Percentiles rank a stretch among this genome's conserved stretches.
phyloP scores from a whole-genome alignment of 2,113 vertebrate genomes.

The Microcebus ravelobensis region DNA sequence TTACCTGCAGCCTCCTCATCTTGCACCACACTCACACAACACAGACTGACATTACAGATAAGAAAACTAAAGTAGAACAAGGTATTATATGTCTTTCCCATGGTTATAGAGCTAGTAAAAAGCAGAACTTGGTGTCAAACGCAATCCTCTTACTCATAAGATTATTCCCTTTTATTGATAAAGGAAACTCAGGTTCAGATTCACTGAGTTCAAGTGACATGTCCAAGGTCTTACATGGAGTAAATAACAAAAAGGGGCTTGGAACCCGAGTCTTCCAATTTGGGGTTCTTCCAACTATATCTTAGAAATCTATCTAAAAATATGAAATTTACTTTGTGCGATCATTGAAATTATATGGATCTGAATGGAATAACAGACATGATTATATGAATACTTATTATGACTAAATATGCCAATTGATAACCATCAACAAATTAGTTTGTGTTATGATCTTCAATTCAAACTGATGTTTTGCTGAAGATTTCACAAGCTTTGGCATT shows the following conservation, averaged over 20 bases:
- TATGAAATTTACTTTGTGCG: conserved; percentile 10
- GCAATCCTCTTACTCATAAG: not conserved
- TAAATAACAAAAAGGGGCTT: not conserved
- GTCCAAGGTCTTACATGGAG: not conserved
- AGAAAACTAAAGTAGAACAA: conserved; percentile 18
- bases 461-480: conserved; percentile 22
- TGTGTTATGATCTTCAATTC: conserved; percentile 20
- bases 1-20: not conserved
- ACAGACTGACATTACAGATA: not conserved
- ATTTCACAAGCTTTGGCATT: conserved; percentile 44
- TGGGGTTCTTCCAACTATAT: not conserved
- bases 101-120: not conserved
- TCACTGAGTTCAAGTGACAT: not conserved
- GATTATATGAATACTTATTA: conserved; percentile 16
- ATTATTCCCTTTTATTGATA: not conserved
- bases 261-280: not conserved
- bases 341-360: conserved; percentile 47
- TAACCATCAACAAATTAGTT: conserved; percentile 51
- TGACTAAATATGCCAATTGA: conserved; percentile 43
- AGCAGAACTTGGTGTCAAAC: not conserved
- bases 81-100: not conserved
- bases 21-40: not conserved
- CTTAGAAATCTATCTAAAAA: conserved; percentile 26
- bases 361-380: conserved; percentile 28
- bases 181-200: not conserved